These are phyloP conservation scores for Aurelia coerulea DNA, from an alignment of 30 jellyfish, hydroid and myxozoan species.

Conservation along the genomic window DNA sequence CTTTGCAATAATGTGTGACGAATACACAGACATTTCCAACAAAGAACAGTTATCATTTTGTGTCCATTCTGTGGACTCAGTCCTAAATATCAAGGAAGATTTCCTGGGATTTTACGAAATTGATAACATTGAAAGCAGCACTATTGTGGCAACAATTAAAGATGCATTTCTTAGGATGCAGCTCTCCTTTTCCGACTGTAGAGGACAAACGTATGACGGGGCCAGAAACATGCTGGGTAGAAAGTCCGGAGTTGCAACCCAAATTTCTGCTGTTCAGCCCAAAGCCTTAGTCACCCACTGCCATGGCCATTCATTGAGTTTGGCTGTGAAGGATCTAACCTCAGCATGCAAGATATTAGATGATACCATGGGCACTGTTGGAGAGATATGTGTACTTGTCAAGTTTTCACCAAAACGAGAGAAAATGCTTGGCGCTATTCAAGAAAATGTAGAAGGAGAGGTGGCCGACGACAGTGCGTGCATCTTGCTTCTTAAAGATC, in stretches of 20 bases:
- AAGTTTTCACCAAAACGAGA: slow-evolving; percentile 80
- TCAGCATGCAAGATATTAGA: slow-evolving; percentile 50
- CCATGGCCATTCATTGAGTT: slow-evolving; percentile 76
- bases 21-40: slow-evolving; percentile 66
- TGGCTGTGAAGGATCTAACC: slow-evolving; percentile 62
- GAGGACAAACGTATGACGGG: slow-evolving; percentile 80
- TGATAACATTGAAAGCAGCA: slow-evolving; percentile 59
- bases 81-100: slow-evolving; percentile 53
- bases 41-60: slow-evolving; percentile 65
- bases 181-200: slow-evolving; percentile 64
- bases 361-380: slow-evolving; percentile 65
- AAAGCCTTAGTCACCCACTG: slow-evolving; percentile 75
- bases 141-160: slow-evolving; percentile 69
- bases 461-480: slow-evolving; percentile 19
- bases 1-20: slow-evolving; percentile 76
- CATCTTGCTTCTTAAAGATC: background rate
- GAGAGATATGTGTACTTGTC: slow-evolving; percentile 56
- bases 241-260: slow-evolving; percentile 80
- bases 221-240: slow-evolving; percentile 85
- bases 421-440: slow-evolving; percentile 45
- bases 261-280: slow-evolving; percentile 61
- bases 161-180: slow-evolving; percentile 64
- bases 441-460: slow-evolving; percentile 44
- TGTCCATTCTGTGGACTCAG: slow-evolving; percentile 49
- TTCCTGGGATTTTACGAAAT: slow-evolving; percentile 74